Evolutionary conservation across 2,797 vertebrate species (phyloP).

Genomic region (Tapirus indicus): DNA sequence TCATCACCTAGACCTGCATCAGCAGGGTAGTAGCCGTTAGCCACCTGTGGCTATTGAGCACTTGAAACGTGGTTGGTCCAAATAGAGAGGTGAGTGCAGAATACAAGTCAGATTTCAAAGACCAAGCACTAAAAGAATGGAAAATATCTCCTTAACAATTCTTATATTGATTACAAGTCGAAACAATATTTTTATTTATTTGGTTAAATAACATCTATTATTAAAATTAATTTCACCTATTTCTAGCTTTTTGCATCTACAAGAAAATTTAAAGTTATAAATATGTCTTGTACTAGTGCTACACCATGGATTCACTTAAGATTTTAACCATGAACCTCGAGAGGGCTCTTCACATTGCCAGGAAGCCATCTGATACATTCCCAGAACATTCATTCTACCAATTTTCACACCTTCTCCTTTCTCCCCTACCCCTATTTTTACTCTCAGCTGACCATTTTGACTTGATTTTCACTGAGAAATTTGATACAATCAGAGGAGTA

Average conservation of each 20-base stretch:
- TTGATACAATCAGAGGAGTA: background rate
- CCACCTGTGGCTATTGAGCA: background rate
- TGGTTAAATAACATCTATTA: background rate
- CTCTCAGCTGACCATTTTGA: background rate
- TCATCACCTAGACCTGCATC: background rate
- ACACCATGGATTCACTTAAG: background rate
- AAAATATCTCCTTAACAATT: background rate
- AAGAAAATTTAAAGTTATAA: background rate
- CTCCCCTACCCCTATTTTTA: background rate
- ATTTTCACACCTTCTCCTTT: background rate
- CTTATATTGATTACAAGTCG: background rate
- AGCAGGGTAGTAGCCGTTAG: background rate
- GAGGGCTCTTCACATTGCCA: no score
- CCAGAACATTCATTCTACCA: background rate
- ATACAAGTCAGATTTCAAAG: background rate
- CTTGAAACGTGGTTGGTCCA: background rate
- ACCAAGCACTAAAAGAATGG: background rate
- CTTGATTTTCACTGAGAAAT: background rate
- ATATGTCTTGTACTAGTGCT: background rate
- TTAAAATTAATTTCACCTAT: background rate
- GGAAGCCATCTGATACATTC: background rate
- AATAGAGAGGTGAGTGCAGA: background rate
- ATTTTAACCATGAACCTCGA: background rate
- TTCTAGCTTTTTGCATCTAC: background rate
- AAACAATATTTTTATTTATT: background rate